Conservation (phyloP, 2,888 invertebrate species). For the Temnothorax unifasciatus region DNA sequence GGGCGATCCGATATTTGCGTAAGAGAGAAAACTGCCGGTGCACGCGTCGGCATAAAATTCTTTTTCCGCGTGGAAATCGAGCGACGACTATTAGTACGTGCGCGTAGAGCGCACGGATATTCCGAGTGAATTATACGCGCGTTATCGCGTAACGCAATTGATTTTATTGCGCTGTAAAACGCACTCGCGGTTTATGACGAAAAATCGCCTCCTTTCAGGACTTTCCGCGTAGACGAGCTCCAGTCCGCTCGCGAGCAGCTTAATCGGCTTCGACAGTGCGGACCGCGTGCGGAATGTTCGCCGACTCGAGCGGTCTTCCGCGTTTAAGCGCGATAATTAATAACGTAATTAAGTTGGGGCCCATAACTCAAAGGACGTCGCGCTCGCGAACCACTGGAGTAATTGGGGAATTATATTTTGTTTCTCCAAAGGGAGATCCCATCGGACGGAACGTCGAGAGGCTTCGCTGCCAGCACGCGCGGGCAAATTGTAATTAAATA, state of each 20-base stretch:
- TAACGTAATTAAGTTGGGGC: constrained; percentile 77
- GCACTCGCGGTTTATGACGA: constrained; percentile 25
- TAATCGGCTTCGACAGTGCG: constrained; percentile 32
- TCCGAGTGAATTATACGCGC: constrained; percentile 34
- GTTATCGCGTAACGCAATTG: constrained; percentile 29
- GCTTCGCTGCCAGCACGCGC: constrained; percentile 63
- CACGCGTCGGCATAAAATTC: neutral
- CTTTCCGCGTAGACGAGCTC: neutral
- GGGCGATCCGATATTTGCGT: constrained; percentile 5
- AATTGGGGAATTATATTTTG: constrained; percentile 83
- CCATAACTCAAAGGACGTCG: constrained; percentile 74
- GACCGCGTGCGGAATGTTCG: neutral
- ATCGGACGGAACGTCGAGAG: constrained; percentile 72
- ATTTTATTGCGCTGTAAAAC: constrained; percentile 44
- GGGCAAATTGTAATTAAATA: constrained; percentile 83
- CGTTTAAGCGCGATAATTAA: constrained; percentile 77
- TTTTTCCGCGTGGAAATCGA: constrained; percentile 10
- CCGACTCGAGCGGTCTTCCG: constrained; percentile 54
- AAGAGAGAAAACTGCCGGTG: neutral
- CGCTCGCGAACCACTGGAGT: constrained; percentile 70
- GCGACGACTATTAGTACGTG: constrained; percentile 1
- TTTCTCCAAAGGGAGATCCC: constrained; percentile 78
- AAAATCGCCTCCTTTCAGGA: constrained; percentile 6
- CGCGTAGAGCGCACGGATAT: neutral
- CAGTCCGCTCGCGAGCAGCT: constrained; percentile 9